phyloP scores from a whole-genome alignment of 2,113 vertebrate species.

The Osmerus mordax region DNA sequence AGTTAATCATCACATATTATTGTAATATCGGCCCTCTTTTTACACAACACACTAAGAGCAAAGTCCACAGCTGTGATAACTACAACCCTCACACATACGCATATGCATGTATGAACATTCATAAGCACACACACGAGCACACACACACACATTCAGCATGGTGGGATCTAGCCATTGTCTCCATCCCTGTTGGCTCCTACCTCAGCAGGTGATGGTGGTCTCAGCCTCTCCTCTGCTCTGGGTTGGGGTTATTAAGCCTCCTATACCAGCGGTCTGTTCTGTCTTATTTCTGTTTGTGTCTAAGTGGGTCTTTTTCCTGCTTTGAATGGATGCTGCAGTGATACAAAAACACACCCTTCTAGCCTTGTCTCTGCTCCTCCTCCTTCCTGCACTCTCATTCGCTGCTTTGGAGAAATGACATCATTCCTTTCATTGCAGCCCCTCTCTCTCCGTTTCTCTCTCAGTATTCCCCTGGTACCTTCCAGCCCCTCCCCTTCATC shows the following conservation, averaged over 20 bases:
- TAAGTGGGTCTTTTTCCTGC: conserved; percentile 14
- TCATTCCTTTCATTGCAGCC: conserved; percentile 48
- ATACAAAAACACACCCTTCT: conserved; percentile 63
- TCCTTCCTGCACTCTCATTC: conserved; percentile 50
- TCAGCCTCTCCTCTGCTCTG: not conserved
- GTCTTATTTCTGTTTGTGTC: conserved; percentile 14
- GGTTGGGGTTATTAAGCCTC: not conserved
- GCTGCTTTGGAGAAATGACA: conserved; percentile 56
- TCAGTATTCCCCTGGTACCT: conserved; percentile 34
- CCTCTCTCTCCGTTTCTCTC: conserved; percentile 25
- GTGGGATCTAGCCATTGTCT: conserved; percentile 22
- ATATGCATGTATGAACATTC: not conserved
- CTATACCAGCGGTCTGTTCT: not conserved
- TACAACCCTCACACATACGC: not conserved
- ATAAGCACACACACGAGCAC: not conserved
- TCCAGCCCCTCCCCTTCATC: conserved; percentile 41
- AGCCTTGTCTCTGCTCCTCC: conserved; percentile 40
- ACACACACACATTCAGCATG: conserved; percentile 13
- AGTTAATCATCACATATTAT: conserved; percentile 12
- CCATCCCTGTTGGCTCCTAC: conserved; percentile 34
- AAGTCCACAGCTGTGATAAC: not conserved
- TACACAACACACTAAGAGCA: not conserved
- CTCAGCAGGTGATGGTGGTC: conserved; percentile 43
- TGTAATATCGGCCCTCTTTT: conserved; percentile 5
- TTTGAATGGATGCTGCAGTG: conserved; percentile 63